Percentiles rank a stretch among this genome's conserved stretches.
phyloP scores from a whole-genome alignment of 2,888 invertebrate genomes.

The Brenthis ino region DNA sequence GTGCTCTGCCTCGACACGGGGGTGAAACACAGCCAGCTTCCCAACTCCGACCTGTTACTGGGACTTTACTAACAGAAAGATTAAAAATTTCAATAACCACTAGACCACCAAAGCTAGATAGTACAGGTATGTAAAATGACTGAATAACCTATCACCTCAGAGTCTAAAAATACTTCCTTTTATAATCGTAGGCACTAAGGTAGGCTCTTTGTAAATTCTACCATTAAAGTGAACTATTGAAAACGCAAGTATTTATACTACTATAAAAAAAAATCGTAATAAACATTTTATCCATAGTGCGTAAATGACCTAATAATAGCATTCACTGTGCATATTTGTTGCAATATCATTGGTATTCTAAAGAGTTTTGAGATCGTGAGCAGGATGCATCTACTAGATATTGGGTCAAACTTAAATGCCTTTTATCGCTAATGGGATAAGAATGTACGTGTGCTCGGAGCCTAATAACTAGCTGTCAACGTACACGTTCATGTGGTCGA shows the following conservation, averaged over 20 bases:
- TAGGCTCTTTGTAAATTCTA: too few species aligned
- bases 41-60: too few species aligned
- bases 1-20: too few species aligned
- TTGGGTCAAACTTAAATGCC: constrained; percentile 25
- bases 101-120: too few species aligned
- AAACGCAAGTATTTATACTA: background rate
- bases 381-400: constrained; percentile 27
- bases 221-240: too few species aligned
- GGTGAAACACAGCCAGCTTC: too few species aligned
- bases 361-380: constrained; percentile 31
- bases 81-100: too few species aligned
- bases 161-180: too few species aligned
- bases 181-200: too few species aligned
- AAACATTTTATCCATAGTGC: background rate
- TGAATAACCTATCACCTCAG: too few species aligned
- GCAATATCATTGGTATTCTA: constrained; percentile 40
- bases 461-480: constrained; percentile 1
- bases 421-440: constrained; percentile 22
- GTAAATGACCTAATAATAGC: background rate
- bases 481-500: background rate
- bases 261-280: background rate
- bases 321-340: constrained; percentile 15
- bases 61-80: too few species aligned
- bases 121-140: too few species aligned
- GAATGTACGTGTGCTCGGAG: constrained; percentile 10